Conservation (phyloP, 1,140 invertebrate genomes). For the Pseudobourletiella spinata region DNA sequence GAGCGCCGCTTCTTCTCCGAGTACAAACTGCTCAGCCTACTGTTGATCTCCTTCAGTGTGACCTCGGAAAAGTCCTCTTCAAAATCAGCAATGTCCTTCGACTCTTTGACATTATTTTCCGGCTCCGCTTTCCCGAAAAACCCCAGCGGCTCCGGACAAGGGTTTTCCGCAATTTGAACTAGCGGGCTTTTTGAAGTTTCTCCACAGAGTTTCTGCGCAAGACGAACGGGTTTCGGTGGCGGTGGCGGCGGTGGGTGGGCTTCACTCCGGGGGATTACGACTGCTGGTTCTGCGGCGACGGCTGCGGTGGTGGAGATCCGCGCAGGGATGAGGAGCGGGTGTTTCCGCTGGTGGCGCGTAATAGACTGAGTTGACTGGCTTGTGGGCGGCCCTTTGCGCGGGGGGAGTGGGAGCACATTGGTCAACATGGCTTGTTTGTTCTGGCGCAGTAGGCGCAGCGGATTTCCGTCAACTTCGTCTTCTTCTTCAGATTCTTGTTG, state of each 20-base stretch:
- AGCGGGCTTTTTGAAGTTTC: neutral
- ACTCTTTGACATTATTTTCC: too few species aligned
- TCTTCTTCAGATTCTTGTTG: constrained; percentile 30
- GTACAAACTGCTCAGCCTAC: neutral
- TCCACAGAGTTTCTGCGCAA: neutral
- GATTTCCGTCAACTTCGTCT: constrained; percentile 51
- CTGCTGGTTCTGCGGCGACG: constrained; percentile 24
- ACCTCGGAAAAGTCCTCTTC: too few species aligned
- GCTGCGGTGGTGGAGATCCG: constrained; percentile 23
- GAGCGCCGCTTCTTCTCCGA: neutral
- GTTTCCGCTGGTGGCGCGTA: constrained; percentile 71
- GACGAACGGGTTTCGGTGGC: neutral
- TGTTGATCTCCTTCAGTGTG: neutral
- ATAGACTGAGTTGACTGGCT: constrained; percentile 51
- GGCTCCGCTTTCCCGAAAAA: too few species aligned
- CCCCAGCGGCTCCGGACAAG: neutral
- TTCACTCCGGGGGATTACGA: neutral
- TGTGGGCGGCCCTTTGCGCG: constrained; percentile 59
- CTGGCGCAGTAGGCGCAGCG: constrained; percentile 57
- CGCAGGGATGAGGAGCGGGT: constrained; percentile 70
- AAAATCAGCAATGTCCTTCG: too few species aligned
- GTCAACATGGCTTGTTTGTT: constrained; percentile 21
- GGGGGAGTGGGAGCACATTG: constrained; percentile 60
- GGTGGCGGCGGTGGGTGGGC: neutral
- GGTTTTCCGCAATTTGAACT: neutral